These are phyloP conservation scores for Phrynocephalus guinanensis DNA, from an alignment of 2,797 vertebrate species.

Conservation along the genomic window DNA sequence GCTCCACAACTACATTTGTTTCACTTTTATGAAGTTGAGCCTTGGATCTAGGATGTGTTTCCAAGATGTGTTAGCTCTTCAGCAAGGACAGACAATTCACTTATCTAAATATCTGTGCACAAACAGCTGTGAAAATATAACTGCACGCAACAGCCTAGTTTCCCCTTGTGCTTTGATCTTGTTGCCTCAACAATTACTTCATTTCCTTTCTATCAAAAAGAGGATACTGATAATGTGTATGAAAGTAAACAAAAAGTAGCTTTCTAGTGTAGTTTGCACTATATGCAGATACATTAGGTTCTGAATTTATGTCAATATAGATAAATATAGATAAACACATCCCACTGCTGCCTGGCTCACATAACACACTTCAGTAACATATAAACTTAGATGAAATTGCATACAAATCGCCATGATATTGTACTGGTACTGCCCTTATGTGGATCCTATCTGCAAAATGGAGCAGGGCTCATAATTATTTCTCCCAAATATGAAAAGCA, in stretches of 20 bases:
- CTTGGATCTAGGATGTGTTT: not conserved
- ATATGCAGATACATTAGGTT: not conserved
- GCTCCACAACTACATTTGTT: not conserved
- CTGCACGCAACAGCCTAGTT: conserved; percentile 54
- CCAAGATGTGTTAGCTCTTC: conserved; percentile 5
- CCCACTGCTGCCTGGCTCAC: not conserved
- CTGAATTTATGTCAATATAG: not conserved
- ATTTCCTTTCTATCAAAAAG: conserved; percentile 60
- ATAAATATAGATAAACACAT: too few relatives aligned
- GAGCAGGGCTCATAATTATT: not conserved
- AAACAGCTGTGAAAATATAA: conserved; percentile 75
- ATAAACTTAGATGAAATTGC: not conserved
- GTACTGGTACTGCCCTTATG: not conserved
- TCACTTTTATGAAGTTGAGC: not conserved
- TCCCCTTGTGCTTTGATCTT: conserved; percentile 68
- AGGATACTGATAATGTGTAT: conserved; percentile 43
- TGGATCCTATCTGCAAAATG: not conserved
- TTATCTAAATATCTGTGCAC: conserved; percentile 50
- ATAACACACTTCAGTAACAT: not conserved
- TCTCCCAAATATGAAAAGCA: not conserved
- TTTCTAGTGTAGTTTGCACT: not conserved
- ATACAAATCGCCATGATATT: not conserved
- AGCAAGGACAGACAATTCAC: conserved; percentile 29
- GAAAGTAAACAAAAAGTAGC: conserved; percentile 20
- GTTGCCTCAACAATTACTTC: conserved; percentile 70